These are phyloP conservation scores for Trichogramma pretiosum DNA, from an alignment of 1,140 invertebrate species.

Conservation along the genomic window DNA sequence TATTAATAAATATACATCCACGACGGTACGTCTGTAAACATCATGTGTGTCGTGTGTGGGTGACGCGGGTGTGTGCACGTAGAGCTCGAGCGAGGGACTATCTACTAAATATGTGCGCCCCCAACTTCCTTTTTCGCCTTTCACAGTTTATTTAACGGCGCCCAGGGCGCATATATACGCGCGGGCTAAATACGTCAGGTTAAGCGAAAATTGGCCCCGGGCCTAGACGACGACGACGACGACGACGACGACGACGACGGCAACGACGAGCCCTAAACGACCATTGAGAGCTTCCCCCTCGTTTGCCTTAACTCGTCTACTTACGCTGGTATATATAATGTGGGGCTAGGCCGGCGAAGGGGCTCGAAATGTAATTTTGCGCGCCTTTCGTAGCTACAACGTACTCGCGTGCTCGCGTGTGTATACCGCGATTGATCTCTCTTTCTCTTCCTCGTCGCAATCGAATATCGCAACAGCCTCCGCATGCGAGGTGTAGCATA, in stretches of 20 bases:
- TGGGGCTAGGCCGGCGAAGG: slow-evolving; percentile 25
- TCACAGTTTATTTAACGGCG: slow-evolving; percentile 45
- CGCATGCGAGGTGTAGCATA: no score
- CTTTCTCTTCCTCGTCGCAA: background rate
- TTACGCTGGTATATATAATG: slow-evolving; percentile 35
- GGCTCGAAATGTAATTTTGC: slow-evolving; percentile 46
- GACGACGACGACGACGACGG: no score
- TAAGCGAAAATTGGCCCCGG: slow-evolving; percentile 45
- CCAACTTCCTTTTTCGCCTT: slow-evolving; percentile 25
- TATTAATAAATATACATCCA: no score
- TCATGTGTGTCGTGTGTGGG: no score
- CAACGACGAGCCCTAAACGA: no score
- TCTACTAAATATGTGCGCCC: no score
- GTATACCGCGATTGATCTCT: background rate
- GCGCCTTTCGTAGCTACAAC: slow-evolving; percentile 42
- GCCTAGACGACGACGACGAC: slow-evolving; percentile 46
- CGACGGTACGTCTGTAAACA: no score
- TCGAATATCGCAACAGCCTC: no score
- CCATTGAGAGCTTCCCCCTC: slow-evolving; percentile 32
- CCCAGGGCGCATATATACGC: slow-evolving; percentile 45
- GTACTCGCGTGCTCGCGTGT: slow-evolving; percentile 19
- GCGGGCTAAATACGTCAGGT: slow-evolving; percentile 46
- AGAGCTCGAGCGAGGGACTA: no score
- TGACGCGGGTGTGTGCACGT: no score
- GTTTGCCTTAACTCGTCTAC: slow-evolving; percentile 15